phyloP scores from a whole-genome alignment of 1,140 invertebrate species.

The Linepithema humile region DNA sequence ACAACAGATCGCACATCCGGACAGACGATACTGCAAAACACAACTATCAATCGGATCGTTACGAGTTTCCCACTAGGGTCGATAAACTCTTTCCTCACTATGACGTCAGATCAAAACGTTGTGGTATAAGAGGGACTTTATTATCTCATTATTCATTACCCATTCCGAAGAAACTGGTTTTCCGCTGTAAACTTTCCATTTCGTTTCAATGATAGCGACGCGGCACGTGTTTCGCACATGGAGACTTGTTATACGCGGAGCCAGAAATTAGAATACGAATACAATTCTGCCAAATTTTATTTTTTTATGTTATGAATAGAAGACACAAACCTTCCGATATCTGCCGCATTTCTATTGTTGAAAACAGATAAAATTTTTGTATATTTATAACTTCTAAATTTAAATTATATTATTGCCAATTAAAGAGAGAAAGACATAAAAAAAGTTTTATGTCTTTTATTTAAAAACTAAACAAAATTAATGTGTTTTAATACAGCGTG shows the following conservation, averaged over 20 bases:
- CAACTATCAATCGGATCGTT: background rate
- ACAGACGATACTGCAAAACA: background rate
- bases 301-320: background rate
- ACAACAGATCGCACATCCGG: background rate
- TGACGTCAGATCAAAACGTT: slow-evolving; percentile 28
- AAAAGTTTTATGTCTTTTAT: background rate
- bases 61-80: background rate
- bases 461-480: background rate
- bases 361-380: background rate
- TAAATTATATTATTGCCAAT: background rate
- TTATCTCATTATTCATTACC: slow-evolving; percentile 41
- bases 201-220: slow-evolving; percentile 3
- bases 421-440: background rate
- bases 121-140: background rate
- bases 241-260: background rate
- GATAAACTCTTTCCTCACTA: slow-evolving; percentile 28
- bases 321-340: background rate
- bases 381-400: background rate
- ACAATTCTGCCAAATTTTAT: background rate
- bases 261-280: background rate
- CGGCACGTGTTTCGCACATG: background rate
- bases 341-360: background rate
- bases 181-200: slow-evolving; percentile 26
- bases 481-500: too few relatives aligned
- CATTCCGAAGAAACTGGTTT: slow-evolving; percentile 47